Evolutionary conservation across 1,140 invertebrate genomes (phyloP), one percentile per base, ranked within the genome.

Genomic region (Arion vulgaris): DNA sequence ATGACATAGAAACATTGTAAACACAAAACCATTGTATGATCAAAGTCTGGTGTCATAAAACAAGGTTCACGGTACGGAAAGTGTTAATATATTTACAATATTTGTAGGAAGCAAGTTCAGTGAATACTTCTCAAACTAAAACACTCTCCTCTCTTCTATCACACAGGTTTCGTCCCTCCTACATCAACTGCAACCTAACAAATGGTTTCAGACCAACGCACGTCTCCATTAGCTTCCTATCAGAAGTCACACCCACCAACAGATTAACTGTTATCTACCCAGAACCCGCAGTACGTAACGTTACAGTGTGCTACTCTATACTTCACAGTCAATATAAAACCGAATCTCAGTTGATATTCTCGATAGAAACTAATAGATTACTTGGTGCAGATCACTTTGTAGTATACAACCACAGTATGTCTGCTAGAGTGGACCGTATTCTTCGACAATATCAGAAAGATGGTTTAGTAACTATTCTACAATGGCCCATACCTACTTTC

Each of bases 371-470:
- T 1, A 78, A 78, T 38, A 11, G 76, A 23, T 23, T 78, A 17
- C 51, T 78, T 7, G 76, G 76, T 1, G 76, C 76, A 23, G 38
- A 78, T 19, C 76, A 78, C n/a, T 78, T 78, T 34, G 28, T 78
- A 19, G 34, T 78, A n/a, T 78, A 78, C 57, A 78, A 78, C 53
- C 13, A 78, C 53, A 78, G 34, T 32, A 26, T 78, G 19, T 36
- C 53, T 1, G 32, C 32, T 26, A 39, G 1, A 4, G 34, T 45
- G 5, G 36, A 78, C 36, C 19, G 0, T 4, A 41, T 66, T 19
- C 36, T 78, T 28, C 51, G 34, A 2, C 53, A 66, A 1, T 78
- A 66, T 28, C 76, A 78, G 57, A n/a, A 66, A 4, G 32, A 39
- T 34, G 76, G 76, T 28, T 17, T 78, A 13, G 36, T 78, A 4